phyloP scores from a whole-genome alignment of 2,888 invertebrate species.

The Acrobasis suavella region DNA sequence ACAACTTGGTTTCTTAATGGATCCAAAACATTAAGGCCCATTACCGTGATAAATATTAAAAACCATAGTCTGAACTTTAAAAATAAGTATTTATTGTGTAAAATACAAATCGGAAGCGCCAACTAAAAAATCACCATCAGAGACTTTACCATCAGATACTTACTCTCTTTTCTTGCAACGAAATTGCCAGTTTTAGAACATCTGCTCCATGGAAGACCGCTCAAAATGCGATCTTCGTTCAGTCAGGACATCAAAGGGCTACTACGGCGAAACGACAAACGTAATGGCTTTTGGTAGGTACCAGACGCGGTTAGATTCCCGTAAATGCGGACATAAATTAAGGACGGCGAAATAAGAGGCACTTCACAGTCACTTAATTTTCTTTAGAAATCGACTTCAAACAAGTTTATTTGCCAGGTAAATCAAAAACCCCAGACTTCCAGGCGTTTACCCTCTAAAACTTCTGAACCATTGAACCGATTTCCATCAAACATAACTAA shows the following conservation, averaged over 20 bases:
- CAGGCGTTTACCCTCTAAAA: too few relatives aligned
- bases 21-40: too few relatives aligned
- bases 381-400: too few relatives aligned
- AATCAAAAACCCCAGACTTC: too few relatives aligned
- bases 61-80: too few relatives aligned
- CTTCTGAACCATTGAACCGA: too few relatives aligned
- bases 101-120: too few relatives aligned
- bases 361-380: not conserved
- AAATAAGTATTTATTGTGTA: too few relatives aligned
- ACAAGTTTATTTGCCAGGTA: too few relatives aligned
- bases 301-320: not conserved
- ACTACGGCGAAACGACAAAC: not conserved
- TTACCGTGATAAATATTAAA: too few relatives aligned
- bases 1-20: not conserved
- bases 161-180: not conserved
- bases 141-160: not conserved
- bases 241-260: conserved; percentile 20
- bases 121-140: too few relatives aligned
- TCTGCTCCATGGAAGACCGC: not conserved
- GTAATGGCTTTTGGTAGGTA: conserved; percentile 12
- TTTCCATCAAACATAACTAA: too few relatives aligned
- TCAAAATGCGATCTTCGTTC: conserved; percentile 5
- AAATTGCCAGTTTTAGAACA: not conserved
- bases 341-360: not conserved
- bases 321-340: not conserved